Conservation (phyloP, 2,888 invertebrate genomes). For the Mythimna impura region DNA sequence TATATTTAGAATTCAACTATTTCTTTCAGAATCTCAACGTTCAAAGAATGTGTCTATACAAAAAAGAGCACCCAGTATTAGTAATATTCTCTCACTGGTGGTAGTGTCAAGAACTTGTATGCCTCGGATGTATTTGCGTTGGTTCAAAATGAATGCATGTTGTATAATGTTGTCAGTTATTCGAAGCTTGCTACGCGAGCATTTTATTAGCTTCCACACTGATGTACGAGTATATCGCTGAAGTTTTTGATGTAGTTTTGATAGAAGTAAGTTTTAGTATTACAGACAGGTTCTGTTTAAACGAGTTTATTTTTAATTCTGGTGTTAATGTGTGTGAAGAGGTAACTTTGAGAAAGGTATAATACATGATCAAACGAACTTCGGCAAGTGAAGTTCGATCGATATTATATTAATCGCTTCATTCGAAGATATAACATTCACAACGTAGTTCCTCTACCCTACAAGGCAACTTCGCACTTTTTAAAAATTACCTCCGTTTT, state of each 20-base stretch:
- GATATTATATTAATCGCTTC: too few relatives aligned
- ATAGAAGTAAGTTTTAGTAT: neutral
- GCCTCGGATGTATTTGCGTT: conserved; percentile 23
- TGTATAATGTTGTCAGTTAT: conserved; percentile 31
- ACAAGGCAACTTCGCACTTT: too few relatives aligned
- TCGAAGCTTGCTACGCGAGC: conserved; percentile 19
- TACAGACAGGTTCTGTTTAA: neutral
- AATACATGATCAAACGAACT: too few relatives aligned
- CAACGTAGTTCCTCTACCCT: too few relatives aligned
- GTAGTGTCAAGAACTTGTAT: conserved; percentile 23
- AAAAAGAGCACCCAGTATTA: neutral
- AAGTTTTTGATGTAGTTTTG: conserved; percentile 18
- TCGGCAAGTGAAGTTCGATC: too few relatives aligned
- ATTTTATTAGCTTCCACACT: conserved; percentile 51
- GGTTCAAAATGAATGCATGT: conserved; percentile 39
- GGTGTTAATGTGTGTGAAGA: neutral
- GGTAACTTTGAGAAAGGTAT: neutral
- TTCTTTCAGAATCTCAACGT: too few relatives aligned
- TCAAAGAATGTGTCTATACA: too few relatives aligned
- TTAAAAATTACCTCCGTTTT: too few relatives aligned
- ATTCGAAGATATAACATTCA: too few relatives aligned
- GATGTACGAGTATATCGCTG: neutral
- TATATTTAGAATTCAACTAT: too few relatives aligned
- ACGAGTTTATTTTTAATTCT: neutral
- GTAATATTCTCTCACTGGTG: conserved; percentile 5